A percentile compares a stretch with the other conserved stretches of the same genome.
phyloP scores from a whole-genome alignment of 1,140 invertebrate species.

The Nebria ingens region DNA sequence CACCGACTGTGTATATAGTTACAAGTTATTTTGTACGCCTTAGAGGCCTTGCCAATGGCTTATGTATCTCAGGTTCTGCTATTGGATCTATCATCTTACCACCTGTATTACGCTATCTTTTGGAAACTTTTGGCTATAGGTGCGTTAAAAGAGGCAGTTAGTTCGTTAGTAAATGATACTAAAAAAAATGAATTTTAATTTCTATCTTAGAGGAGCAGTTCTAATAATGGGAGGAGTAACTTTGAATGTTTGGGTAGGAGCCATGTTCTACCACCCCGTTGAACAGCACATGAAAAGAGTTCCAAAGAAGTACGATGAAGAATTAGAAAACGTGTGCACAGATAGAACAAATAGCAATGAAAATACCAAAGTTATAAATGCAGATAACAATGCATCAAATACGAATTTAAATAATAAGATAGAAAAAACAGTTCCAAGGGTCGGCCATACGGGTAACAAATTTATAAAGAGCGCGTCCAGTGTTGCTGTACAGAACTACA shows the following conservation, averaged over 20 bases:
- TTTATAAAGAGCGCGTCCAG: slow-evolving; percentile 41
- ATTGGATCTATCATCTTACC: slow-evolving; percentile 73
- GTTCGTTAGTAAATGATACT: too few species aligned
- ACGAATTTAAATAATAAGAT: slow-evolving; percentile 21
- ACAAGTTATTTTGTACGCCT: slow-evolving; percentile 76
- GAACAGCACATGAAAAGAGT: slow-evolving; percentile 63
- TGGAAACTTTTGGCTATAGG: slow-evolving; percentile 66
- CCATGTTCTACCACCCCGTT: slow-evolving; percentile 73
- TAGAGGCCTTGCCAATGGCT: slow-evolving; percentile 74
- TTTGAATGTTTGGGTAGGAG: slow-evolving; percentile 72
- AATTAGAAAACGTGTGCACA: slow-evolving; percentile 39
- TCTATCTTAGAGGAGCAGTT: slow-evolving; percentile 54
- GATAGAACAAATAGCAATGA: slow-evolving; percentile 26
- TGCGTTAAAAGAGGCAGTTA: too few species aligned
- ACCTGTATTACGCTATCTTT: slow-evolving; percentile 55
- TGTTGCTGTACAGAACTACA: slow-evolving; percentile 42
- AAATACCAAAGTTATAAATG: slow-evolving; percentile 29
- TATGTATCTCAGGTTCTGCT: slow-evolving; percentile 82
- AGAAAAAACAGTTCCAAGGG: neutral
- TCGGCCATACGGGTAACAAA: slow-evolving; percentile 21
- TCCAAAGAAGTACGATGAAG: slow-evolving; percentile 38
- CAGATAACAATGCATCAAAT: slow-evolving; percentile 28
- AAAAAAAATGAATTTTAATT: too few species aligned
- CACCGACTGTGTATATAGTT: slow-evolving; percentile 83
- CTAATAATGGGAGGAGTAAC: slow-evolving; percentile 73